phyloP scores from a whole-genome alignment of 2,113 vertebrate species.

The Pogona vitticeps region DNA sequence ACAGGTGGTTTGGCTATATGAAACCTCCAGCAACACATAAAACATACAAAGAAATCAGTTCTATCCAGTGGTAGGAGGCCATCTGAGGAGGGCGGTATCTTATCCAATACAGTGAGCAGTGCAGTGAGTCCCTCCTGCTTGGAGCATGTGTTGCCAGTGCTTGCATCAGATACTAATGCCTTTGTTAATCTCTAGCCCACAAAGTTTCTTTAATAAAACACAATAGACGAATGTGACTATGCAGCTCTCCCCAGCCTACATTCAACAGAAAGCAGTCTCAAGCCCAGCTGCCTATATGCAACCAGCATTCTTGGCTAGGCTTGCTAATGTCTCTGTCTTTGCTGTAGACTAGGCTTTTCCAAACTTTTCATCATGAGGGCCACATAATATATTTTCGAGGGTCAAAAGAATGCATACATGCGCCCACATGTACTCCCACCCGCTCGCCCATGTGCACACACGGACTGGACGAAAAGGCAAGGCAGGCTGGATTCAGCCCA shows the following conservation, averaged over 20 bases:
- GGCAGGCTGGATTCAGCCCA: no score
- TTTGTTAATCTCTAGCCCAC: neutral
- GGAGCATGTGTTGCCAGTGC: no score
- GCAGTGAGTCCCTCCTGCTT: no score
- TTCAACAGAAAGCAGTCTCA: neutral
- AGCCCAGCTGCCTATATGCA: neutral
- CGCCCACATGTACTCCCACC: no score
- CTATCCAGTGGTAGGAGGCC: no score
- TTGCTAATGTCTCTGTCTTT: neutral
- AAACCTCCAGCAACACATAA: slow-evolving; percentile 18
- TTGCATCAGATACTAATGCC: slow-evolving; percentile 5
- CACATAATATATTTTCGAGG: no score
- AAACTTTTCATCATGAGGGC: no score
- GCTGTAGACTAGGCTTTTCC: no score
- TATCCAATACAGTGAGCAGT: no score
- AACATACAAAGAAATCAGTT: neutral
- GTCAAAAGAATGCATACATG: no score
- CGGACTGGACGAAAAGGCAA: no score
- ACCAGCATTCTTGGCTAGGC: neutral
- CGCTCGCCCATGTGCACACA: no score
- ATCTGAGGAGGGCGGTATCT: neutral
- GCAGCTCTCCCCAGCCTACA: neutral
- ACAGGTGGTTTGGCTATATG: neutral
- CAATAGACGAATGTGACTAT: neutral
- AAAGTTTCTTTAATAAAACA: neutral